These are phyloP conservation scores for Dasypolia templi DNA, from an alignment of 2,888 invertebrate species.

Conservation along the genomic window DNA sequence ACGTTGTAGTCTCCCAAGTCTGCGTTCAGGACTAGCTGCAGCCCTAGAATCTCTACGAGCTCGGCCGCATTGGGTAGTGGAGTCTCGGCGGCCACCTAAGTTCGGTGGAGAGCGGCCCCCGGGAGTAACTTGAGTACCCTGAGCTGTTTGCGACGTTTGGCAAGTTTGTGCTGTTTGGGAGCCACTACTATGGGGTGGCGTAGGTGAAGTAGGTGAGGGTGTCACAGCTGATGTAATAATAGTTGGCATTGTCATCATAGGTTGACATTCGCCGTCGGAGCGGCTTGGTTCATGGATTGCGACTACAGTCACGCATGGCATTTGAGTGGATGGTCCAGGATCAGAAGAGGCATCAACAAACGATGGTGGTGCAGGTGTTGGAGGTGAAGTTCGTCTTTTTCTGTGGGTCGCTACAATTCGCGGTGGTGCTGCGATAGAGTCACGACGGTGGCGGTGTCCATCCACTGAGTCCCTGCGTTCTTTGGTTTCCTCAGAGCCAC, in stretches of 20 bases:
- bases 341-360: constrained; percentile 92
- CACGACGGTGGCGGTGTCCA: constrained; percentile 92
- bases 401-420: constrained; percentile 92
- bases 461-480: constrained; percentile 92
- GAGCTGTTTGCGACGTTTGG: constrained; percentile 75
- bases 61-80: constrained; percentile 95
- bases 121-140: constrained; percentile 78
- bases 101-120: constrained; percentile 85
- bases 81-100: constrained; percentile 93
- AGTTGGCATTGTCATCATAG: constrained; percentile 92
- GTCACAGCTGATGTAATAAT: constrained; percentile 96
- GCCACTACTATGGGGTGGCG: constrained; percentile 80
- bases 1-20: constrained; percentile 93
- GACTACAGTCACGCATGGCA: constrained; percentile 87
- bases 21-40: constrained; percentile 92
- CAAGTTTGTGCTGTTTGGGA: constrained; percentile 78
- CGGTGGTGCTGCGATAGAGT: constrained; percentile 92
- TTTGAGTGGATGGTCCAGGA: constrained; percentile 90
- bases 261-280: constrained; percentile 92
- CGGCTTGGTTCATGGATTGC: constrained; percentile 88
- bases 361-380: constrained; percentile 86
- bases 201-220: constrained; percentile 95
- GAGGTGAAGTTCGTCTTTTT: constrained; percentile 88
- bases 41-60: constrained; percentile 92
- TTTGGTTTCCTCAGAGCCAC: constrained; percentile 91